Base-by-base conservation (phyloP, 2,888 invertebrate species). In the Acrocera orbiculus region DNA sequence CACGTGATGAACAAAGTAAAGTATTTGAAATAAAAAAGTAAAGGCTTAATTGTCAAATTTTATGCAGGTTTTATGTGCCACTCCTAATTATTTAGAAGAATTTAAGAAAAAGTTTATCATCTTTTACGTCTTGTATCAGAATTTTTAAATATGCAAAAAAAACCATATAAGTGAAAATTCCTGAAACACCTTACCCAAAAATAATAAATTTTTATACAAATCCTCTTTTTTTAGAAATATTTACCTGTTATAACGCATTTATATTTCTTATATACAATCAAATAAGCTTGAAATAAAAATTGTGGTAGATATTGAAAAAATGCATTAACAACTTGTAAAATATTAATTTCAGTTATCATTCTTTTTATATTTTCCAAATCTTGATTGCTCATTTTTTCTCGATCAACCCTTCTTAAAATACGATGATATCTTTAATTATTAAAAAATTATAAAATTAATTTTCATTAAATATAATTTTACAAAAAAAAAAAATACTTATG, bases 241-340 rank as follows among this genome's bases (percentile, higher is more conserved):
- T 36, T 27, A 43, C 42, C 43, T 31, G 42, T 42, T 11, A 44
- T 36, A 11, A 44, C 38, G 27, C 38, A 42, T 27, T 42, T 40
- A 25, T 44, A 40, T 20, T 42, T 41, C 11, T 38, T 35, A 34
- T 40, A 42, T 9, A 42, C 33, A 20, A 44, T 41, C 6, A 44
- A 27, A 30, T 33, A 44, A 11, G 42, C 38, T 32, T 44, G 44
- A 19, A 44, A 41, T 24, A 40, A 8, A 32, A 42, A 44, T 32
- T 44, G 44, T 15, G 44, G 44, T 23, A 37, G 41, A 34, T 44
- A 44, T 24, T 44, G 44, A 11, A 42, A 35, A 4, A 40, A 34
- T 11, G 44, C 38, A 36, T 44, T 44, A 2, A 41, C 10, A 1
- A 38, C 37, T 34, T 44, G 42, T 19, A 44, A 34, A 17, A 33